Evolutionary conservation across 2,113 vertebrate genomes (phyloP).

Genomic region (Sclerurus mexicanus): DNA sequence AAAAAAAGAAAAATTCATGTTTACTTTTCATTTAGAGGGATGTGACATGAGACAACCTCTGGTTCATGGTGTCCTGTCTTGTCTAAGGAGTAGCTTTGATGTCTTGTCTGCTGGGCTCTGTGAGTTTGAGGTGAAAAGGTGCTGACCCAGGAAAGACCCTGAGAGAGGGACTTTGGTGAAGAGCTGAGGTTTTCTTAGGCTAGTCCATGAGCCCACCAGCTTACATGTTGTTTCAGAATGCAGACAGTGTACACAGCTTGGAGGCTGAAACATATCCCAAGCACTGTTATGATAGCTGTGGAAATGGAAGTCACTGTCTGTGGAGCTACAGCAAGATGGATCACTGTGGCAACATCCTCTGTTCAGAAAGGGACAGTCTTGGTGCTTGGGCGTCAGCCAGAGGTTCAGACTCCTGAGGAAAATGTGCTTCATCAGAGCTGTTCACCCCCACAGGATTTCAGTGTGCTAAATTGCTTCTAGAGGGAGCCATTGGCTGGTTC

Average conservation of each 20-base stretch:
- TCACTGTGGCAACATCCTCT: not conserved
- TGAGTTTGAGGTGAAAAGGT: not conserved
- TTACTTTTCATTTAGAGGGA: not conserved
- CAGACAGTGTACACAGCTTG: not conserved
- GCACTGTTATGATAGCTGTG: not conserved
- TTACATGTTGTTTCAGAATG: conserved; percentile 23
- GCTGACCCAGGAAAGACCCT: not conserved
- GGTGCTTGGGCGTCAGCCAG: not conserved
- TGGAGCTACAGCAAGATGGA: not conserved
- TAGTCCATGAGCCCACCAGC: not conserved
- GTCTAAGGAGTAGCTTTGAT: not conserved
- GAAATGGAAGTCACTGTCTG: not conserved
- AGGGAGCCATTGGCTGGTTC: not conserved
- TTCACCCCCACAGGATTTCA: not conserved
- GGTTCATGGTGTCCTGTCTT: not conserved
- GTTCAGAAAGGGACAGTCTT: not conserved
- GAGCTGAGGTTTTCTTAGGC: conserved; percentile 7
- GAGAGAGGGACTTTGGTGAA: not conserved
- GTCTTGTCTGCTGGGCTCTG: not conserved
- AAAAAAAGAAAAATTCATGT: not conserved
- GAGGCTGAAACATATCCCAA: not conserved
- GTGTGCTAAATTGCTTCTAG: not conserved
- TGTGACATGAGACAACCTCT: not conserved
- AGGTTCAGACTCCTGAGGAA: not conserved
- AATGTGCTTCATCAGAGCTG: not conserved